Conservation (phyloP, 2,888 invertebrate species). For the Drosophila gaucha region DNA sequence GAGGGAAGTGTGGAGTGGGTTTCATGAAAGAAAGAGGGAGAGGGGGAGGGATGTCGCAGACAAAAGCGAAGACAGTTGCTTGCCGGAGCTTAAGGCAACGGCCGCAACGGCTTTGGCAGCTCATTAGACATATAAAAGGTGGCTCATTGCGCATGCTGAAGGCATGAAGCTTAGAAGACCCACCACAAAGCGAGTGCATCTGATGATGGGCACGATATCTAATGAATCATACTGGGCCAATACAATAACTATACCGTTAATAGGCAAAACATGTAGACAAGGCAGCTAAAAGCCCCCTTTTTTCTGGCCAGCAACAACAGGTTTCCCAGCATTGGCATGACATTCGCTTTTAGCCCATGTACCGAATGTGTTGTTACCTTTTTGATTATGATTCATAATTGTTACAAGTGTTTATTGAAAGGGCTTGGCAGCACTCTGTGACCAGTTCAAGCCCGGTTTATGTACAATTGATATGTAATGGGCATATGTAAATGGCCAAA, state of each 20-base stretch:
- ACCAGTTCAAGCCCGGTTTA: constrained; percentile 2
- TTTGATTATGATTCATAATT: constrained; percentile 75
- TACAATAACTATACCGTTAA: constrained; percentile 54
- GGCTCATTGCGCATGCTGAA: constrained; percentile 54
- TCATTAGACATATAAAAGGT: constrained; percentile 61
- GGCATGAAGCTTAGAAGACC: constrained; percentile 32
- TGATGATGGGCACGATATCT: constrained; percentile 13
- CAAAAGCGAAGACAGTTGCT: constrained; percentile 24
- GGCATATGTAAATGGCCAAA: constrained; percentile 59
- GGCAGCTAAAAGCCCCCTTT: constrained; percentile 11
- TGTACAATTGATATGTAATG: constrained; percentile 68
- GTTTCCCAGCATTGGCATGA: constrained; percentile 49
- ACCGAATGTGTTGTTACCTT: constrained; percentile 61
- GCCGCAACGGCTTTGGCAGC: constrained; percentile 28
- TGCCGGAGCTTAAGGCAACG: constrained; percentile 17
- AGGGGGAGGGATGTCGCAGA: background rate
- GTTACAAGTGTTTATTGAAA: constrained; percentile 72
- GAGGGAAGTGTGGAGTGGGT: background rate
- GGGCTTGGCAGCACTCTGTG: constrained; percentile 61
- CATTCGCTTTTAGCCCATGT: constrained; percentile 42
- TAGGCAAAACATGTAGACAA: constrained; percentile 75
- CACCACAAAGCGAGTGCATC: constrained; percentile 44
- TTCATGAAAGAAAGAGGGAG: background rate
- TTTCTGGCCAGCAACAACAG: constrained; percentile 57
- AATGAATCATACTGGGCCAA: constrained; percentile 61